These are phyloP conservation scores for Erythrolamprus reginae DNA, from an alignment of 2,113 vertebrate species.

Conservation along the genomic window DNA sequence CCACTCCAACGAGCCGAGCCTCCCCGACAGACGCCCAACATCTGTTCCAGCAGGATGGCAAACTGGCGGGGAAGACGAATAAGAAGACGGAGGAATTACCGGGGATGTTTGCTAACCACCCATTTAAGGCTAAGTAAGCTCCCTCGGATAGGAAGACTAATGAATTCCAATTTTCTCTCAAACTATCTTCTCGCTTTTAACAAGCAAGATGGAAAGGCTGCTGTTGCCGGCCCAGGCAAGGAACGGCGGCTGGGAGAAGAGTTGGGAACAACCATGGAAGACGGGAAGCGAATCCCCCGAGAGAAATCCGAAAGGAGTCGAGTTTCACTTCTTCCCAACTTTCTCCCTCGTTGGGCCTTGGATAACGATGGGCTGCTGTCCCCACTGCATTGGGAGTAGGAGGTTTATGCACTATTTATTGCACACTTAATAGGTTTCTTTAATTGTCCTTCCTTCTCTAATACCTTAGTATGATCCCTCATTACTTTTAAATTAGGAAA, in stretches of 20 bases:
- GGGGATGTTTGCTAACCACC: constrained; percentile 69
- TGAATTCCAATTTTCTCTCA: constrained; percentile 69
- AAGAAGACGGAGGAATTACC: constrained; percentile 64
- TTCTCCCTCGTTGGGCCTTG: background rate
- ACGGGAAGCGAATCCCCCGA: constrained; percentile 60
- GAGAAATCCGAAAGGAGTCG: constrained; percentile 46
- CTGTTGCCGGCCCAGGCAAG: constrained; percentile 23
- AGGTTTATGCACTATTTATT: too few relatives aligned
- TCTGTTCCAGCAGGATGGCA: constrained; percentile 65
- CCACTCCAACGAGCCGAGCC: constrained; percentile 61
- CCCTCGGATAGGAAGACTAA: constrained; percentile 69
- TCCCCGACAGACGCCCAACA: constrained; percentile 65
- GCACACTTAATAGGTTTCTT: too few relatives aligned
- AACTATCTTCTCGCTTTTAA: constrained; percentile 69
- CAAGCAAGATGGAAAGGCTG: constrained; percentile 68
- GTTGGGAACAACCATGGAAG: constrained; percentile 59
- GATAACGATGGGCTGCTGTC: too few relatives aligned
- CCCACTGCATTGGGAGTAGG: too few relatives aligned
- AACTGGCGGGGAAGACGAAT: constrained; percentile 63
- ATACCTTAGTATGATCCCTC: too few relatives aligned
- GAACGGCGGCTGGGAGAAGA: constrained; percentile 28
- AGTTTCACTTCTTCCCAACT: constrained; percentile 38
- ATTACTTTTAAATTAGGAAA: too few relatives aligned
- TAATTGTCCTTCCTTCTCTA: too few relatives aligned
- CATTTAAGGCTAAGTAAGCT: constrained; percentile 70